Percentiles rank a stretch among this genome's conserved stretches.
Conservation (phyloP, 2,113 vertebrate species). For the Dicaeum eximium region DNA sequence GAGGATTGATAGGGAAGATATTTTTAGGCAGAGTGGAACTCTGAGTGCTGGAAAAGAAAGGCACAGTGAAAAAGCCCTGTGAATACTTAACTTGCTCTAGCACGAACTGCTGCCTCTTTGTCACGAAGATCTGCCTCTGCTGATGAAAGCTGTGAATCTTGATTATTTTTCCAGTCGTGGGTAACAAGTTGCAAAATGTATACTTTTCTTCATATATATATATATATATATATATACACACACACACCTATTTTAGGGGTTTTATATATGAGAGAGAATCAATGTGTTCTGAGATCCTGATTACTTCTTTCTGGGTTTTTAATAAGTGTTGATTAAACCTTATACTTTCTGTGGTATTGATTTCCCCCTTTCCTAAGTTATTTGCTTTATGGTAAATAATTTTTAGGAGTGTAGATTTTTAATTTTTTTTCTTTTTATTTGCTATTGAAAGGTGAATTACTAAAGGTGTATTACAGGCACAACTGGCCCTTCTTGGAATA, state of each 20-base stretch:
- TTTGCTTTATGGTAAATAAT: neutral
- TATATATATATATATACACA: no score
- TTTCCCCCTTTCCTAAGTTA: neutral
- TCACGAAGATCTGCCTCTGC: neutral
- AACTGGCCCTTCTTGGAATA: neutral
- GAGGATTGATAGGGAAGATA: neutral
- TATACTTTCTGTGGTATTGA: neutral
- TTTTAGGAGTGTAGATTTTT: neutral
- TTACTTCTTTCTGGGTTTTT: neutral
- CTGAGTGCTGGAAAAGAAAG: neutral
- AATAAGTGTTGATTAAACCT: neutral
- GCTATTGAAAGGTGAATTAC: neutral
- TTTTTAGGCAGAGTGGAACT: constrained; percentile 26
- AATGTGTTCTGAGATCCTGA: neutral
- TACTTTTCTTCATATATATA: neutral
- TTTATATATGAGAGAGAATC: neutral
- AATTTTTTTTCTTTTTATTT: neutral
- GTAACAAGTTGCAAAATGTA: neutral
- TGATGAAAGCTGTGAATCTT: neutral
- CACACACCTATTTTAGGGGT: accelerated
- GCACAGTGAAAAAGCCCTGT: neutral
- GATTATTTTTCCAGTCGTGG: neutral
- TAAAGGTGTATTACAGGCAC: neutral
- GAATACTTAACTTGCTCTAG: neutral
- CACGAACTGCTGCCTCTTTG: neutral